These are phyloP conservation scores for Steinernema scapterisci DNA, from an alignment of 2,888 invertebrate genomes.

Conservation along the genomic window DNA sequence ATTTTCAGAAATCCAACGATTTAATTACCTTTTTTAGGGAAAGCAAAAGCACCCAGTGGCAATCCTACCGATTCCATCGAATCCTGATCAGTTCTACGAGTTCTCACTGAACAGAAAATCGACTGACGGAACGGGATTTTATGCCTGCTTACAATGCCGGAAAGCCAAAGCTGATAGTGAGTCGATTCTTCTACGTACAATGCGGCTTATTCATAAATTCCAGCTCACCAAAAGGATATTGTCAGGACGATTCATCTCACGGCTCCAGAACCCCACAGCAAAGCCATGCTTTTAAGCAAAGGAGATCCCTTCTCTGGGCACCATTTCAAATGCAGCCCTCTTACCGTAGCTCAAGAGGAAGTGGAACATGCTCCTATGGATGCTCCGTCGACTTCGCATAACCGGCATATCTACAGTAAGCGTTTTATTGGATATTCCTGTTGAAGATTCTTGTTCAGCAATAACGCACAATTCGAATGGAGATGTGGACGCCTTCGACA, in stretches of 20 bases:
- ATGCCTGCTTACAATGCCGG: constrained; percentile 48
- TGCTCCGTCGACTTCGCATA: neutral
- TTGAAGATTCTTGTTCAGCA: neutral
- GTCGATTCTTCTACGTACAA: constrained; percentile 2
- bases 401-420: neutral
- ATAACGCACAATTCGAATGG: neutral
- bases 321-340: constrained; percentile 48
- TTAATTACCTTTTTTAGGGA: constrained; percentile 22
- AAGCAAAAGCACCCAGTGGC: constrained; percentile 46
- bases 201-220: constrained; percentile 27
- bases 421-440: neutral
- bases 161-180: constrained; percentile 48
- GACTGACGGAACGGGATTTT: constrained; percentile 45
- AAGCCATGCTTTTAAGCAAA: constrained; percentile 42
- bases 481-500: neutral
- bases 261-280: constrained; percentile 29
- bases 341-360: constrained; percentile 13
- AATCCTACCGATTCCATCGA: constrained; percentile 40
- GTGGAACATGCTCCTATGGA: constrained; percentile 20
- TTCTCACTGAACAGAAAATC: constrained; percentile 49
- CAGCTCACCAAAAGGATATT: constrained; percentile 47
- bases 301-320: constrained; percentile 50
- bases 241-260: constrained; percentile 49
- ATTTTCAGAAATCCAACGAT: neutral
- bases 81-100: constrained; percentile 45